Evolutionary conservation across 2,113 vertebrate species (phyloP), one percentile per base, ranked within the genome.

Genomic region (Nibea coibor): DNA sequence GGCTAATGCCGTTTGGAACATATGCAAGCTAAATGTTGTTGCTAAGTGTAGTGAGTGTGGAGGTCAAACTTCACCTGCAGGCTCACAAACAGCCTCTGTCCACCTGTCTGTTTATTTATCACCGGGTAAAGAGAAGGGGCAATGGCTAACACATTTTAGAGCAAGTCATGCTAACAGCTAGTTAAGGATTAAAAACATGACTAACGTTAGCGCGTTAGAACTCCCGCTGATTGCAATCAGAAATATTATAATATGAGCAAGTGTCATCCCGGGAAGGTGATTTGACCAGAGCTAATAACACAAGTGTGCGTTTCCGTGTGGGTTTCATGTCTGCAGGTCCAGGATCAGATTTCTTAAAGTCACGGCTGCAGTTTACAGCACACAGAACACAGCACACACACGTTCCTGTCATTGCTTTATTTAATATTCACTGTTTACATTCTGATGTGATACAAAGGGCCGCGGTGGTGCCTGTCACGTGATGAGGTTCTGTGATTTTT

Each of bases 1-100:
- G 12, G 57, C 74, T 78, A 62, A 56, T 59, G 65, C 4, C 26
- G 47, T 56, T 35, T 62, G 10, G 61, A 42, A 14, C 69, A 47
- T 3, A 2, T 24, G 48, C 6, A 17, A 43, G 72, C 75, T 67
- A 76, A 75, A 75, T 69, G 7, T 39, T 39, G 8, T 39, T 7
- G 35, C 35, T 39, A 8, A 12, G 31, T 14, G 7, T 39, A 6
- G 35, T 53, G 7, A 54, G 12, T 19, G 35, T 16, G 14, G 31
- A 35, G 59, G 51, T 22, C 62, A 59, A 61, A 45, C 24, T 8
- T 39, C 35, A 39, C 35, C 35, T 39, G 35, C 7, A 39, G 35
- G 35, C 35, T 39, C 35, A 39, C 35, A 39, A 7, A 39, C 8
- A 39, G 5, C 22, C 3, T 7, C 6, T 2, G 57, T 31, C 57